Base-by-base conservation (phyloP, 2,888 invertebrate genomes). In the Nemoura dubitans region DNA sequence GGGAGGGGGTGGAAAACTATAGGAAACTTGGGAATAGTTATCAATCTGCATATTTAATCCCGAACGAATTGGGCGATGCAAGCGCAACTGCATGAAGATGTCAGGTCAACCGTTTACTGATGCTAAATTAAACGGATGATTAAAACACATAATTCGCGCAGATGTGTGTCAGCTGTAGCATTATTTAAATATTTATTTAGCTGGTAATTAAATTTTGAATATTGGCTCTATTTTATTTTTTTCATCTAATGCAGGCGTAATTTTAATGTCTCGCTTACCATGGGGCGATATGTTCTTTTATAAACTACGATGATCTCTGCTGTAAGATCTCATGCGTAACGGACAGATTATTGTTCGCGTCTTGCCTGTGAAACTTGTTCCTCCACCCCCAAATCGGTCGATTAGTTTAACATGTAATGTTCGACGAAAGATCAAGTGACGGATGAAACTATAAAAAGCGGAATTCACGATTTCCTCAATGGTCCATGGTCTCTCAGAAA, bases 401-500 rank as follows among this genome's bases (percentile, higher is more conserved):
- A 21, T 59, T 59, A 59, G 59, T 21, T n/a, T 59, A 10, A 7
- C 59, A 59, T 59, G 59, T 59, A 59, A 59, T 21, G 10, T 59
- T 59, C 21, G 59, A 59, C 14, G 59, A 21, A 59, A 59, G 21
- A 59, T 59, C 59, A 59, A 59, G 59, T 59, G 21, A 21, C 59
- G 10, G 59, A 21, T 59, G 59, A 28, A 80, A 36, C 36, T 36
- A 36, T 30, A 81, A 81, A 30, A 30, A n/a, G 81, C 29, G 29
- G 30, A 30, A 81, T 30, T 81, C 81, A 81, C 81, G 30, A 81
- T 78, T 28, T 80, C 28, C 29, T 30, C 81, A 30, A 30, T 30
- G 81, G 81, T 81, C 28, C 59, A 59, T 10, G 80, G 80, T 27
- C 80, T 27, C 80, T 80, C 81, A 29, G 81, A 81, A 81, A 81